Evolutionary conservation across 2,888 invertebrate species (phyloP).

Genomic region (Temnothorax ravouxi): DNA sequence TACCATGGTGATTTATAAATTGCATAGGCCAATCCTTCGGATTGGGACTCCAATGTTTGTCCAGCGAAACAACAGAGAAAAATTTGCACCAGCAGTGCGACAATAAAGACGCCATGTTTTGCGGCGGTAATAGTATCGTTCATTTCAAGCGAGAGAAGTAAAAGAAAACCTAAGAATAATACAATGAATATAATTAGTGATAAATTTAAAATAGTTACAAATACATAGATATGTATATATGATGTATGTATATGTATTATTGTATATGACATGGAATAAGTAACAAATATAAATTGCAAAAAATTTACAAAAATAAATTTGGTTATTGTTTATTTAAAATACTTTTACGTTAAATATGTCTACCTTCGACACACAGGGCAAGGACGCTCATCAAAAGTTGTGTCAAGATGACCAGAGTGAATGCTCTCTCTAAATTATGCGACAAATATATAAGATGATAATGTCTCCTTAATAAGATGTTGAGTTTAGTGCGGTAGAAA

Average conservation of each 20-base stretch:
- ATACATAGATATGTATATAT: too few relatives aligned
- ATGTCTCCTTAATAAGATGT: conserved; percentile 64
- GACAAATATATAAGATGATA: conserved; percentile 63
- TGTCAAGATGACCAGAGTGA: conserved; percentile 66
- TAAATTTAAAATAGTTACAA: too few relatives aligned
- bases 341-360: too few relatives aligned
- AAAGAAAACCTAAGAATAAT: too few relatives aligned
- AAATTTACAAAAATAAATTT: too few relatives aligned
- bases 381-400: conserved; percentile 67
- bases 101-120: conserved; percentile 65
- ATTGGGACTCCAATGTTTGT: conserved; percentile 73
- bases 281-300: not conserved
- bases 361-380: conserved; percentile 42
- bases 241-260: not conserved
- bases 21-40: conserved; percentile 39
- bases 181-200: too few relatives aligned
- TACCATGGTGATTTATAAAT: conserved; percentile 53
- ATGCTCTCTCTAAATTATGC: conserved; percentile 62
- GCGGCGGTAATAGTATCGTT: not conserved
- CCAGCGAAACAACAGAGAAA: conserved; percentile 75
- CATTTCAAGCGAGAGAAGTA: too few relatives aligned
- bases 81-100: conserved; percentile 71
- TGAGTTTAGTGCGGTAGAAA: not conserved
- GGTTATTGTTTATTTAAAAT: too few relatives aligned
- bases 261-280: not conserved